Evolutionary conservation across 2,888 invertebrate genomes (phyloP).

Genomic region (Metallyticus violacea): DNA sequence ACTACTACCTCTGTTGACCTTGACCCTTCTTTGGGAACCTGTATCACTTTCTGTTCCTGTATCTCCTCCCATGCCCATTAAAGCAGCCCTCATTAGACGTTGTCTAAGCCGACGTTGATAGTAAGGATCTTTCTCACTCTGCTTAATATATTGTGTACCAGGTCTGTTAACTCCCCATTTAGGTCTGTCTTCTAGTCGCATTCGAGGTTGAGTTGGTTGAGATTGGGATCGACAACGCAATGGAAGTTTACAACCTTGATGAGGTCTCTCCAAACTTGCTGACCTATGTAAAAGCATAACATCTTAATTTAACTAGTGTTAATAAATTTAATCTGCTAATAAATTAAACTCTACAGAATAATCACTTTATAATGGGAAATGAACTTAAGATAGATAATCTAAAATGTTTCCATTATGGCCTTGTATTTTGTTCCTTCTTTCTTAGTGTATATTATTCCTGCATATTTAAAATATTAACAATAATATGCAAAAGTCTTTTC

Average conservation of each 20-base stretch:
- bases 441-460: too few relatives aligned
- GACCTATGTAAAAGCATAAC: conserved; percentile 12
- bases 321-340: too few relatives aligned
- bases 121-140: conserved; percentile 86
- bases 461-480: too few relatives aligned
- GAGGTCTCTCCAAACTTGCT: conserved; percentile 30
- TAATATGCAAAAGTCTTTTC: too few relatives aligned
- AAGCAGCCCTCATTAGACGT: neutral
- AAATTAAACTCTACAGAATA: too few relatives aligned
- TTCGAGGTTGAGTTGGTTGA: conserved; percentile 20
- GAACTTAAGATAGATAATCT: too few relatives aligned
- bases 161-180: conserved; percentile 55
- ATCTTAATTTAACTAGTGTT: too few relatives aligned
- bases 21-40: neutral
- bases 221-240: conserved; percentile 27
- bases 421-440: too few relatives aligned
- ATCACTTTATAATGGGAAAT: too few relatives aligned
- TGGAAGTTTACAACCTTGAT: conserved; percentile 22
- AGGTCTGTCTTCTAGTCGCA: conserved; percentile 41
- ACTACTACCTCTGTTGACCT: conserved; percentile 7
- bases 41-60: conserved; percentile 27
- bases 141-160: conserved; percentile 79
- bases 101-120: conserved; percentile 59
- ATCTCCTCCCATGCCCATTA: neutral
- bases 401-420: too few relatives aligned